A percentile compares a stretch with the other conserved stretches of the same genome.
These are phyloP conservation scores for Gymnothorax javanicus DNA, from an alignment of 2,797 vertebrate species.

Conservation along the genomic window DNA sequence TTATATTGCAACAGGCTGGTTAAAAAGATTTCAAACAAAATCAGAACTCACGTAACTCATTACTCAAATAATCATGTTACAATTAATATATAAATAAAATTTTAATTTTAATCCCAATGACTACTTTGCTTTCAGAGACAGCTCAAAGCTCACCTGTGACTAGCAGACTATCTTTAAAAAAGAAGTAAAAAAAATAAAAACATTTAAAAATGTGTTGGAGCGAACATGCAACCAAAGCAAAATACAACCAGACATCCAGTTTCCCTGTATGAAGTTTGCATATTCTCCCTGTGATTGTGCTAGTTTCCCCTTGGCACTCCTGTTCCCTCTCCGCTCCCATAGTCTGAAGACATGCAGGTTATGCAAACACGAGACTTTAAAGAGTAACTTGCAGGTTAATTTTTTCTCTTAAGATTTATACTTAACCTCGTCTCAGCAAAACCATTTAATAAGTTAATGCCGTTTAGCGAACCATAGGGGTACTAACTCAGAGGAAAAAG, in stretches of 20 bases:
- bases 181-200: conserved; percentile 57
- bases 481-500: too few relatives aligned
- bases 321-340: too few relatives aligned
- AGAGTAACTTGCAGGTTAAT: too few relatives aligned
- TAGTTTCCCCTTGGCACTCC: too few relatives aligned
- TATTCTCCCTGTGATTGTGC: too few relatives aligned
- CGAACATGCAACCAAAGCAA: not conserved
- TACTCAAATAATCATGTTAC: not conserved
- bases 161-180: conserved; percentile 69
- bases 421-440: too few relatives aligned
- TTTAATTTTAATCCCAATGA: not conserved
- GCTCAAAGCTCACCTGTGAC: conserved; percentile 68
- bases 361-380: too few relatives aligned
- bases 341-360: too few relatives aligned
- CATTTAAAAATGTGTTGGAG: conserved; percentile 8
- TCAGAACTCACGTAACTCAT: not conserved
- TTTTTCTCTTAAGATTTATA: too few relatives aligned
- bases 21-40: conserved; percentile 10
- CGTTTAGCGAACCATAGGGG: too few relatives aligned
- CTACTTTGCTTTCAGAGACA: conserved; percentile 64
- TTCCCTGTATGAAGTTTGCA: not conserved
- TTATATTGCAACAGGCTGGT: conserved; percentile 64
- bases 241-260: not conserved
- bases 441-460: too few relatives aligned
- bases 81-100: not conserved